Evolutionary conservation across 1,140 invertebrate species (phyloP).

Genomic region (Drosophila quadrilineata): DNA sequence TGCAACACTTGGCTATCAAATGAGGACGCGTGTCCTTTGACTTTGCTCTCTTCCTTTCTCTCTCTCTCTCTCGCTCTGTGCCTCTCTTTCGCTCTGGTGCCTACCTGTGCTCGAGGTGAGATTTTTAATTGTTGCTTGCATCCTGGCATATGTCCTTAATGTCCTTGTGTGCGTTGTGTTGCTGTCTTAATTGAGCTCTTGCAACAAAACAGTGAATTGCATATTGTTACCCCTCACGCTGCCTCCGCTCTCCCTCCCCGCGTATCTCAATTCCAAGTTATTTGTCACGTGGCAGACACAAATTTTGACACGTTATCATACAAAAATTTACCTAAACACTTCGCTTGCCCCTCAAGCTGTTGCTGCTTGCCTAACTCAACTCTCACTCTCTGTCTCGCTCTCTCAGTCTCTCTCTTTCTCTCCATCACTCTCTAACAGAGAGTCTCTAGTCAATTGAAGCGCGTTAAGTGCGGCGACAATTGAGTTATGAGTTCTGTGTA

Average conservation of each 20-base stretch:
- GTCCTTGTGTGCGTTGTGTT: too few species aligned
- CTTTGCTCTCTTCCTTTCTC: neutral
- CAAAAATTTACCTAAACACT: too few species aligned
- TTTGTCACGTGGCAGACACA: constrained; percentile 24
- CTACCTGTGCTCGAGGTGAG: constrained; percentile 49
- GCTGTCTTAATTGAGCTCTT: constrained; percentile 61
- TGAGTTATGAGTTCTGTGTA: constrained; percentile 46
- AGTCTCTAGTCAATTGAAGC: constrained; percentile 69
- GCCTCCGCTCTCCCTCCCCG: neutral
- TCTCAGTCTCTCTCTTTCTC: neutral
- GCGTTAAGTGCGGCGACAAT: constrained; percentile 37
- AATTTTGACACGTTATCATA: constrained; percentile 62
- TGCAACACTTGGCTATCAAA: constrained; percentile 20
- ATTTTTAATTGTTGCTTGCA: constrained; percentile 60
- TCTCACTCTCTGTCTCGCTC: too few species aligned
- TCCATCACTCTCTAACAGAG: neutral
- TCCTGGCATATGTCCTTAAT: constrained; percentile 1
- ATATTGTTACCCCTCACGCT: constrained; percentile 14
- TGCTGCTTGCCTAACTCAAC: too few species aligned
- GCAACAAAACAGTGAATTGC: constrained; percentile 27
- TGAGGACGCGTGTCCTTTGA: neutral
- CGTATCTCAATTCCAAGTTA: too few species aligned
- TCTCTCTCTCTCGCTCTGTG: constrained; percentile 10
- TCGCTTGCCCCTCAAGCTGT: too few species aligned
- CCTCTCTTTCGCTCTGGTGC: neutral